Evolutionary conservation across 2,888 invertebrate genomes (phyloP), one percentile per base, ranked within the genome.

Genomic region (Periphyllus acericola): DNA sequence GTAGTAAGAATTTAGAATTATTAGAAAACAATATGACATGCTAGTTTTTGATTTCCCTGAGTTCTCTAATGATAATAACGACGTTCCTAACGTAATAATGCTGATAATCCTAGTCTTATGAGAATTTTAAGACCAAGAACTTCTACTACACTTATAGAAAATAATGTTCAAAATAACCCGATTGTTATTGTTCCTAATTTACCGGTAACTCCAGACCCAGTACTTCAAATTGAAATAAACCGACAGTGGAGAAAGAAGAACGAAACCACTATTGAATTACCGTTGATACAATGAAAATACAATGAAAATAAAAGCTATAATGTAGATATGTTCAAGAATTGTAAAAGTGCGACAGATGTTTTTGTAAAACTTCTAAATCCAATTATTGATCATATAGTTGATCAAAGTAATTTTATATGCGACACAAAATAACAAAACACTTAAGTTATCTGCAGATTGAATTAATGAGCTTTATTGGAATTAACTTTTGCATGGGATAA

Each of bases 401-500:
- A 66, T 29, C 80, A 80, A 80, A 80, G 60, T 66, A 80, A 80
- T n/a, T 66, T 32, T 80, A n/a, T 80, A 55, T 32, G 60, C 66
- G 25, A 66, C 80, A 34, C 80, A 80, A 66, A 80, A 80, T 60
- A 80, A 80, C 25, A 66, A 80, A 80, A 80, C 21, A 14, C 40
- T 66, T 9, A 66, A 60, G 14, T 32, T 66, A 80, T 29, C 55
- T 60, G 36, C 8, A 36, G 32, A 66, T n/a, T 55, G 80, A 80
- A 25, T 25, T 80, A 66, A 29, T 36, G 25, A 21, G 25, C n/a
- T 80, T 80, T 80, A 25, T 80, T 29, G 55, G 60, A 36, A 80
- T 80, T 36, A 82, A 82, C n/a, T 66, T 81, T 66, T 68, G 66
- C 36, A 82, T 82, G 82, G 82, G 82, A 82, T 46, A 60, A 68